A percentile compares a stretch with the other conserved stretches of the same genome.
Evolutionary conservation across 2,888 invertebrate species (phyloP).

Genomic region (Scaptomyza parva): DNA sequence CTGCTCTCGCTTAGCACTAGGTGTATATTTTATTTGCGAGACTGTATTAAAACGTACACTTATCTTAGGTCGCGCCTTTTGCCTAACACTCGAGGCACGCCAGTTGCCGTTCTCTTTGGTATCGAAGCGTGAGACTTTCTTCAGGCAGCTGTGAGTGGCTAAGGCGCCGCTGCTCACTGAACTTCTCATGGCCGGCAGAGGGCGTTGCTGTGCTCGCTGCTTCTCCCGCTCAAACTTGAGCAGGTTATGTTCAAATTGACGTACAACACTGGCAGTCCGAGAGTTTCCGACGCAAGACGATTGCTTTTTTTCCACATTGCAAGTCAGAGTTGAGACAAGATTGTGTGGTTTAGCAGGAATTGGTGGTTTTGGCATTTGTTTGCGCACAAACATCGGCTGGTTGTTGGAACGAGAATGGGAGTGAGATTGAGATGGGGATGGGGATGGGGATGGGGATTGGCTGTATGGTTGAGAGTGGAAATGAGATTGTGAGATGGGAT

Average conservation of each 20-base stretch:
- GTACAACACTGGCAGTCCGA: conserved; percentile 83
- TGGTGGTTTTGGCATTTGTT: conserved; percentile 80
- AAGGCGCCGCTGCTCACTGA: conserved; percentile 83
- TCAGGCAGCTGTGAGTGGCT: conserved; percentile 82
- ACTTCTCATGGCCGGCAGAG: conserved; percentile 74
- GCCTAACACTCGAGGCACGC: conserved; percentile 88
- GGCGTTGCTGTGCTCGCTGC: conserved; percentile 63
- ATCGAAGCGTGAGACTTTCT: conserved; percentile 83
- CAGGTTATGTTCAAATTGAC: conserved; percentile 86
- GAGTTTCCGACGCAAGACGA: conserved; percentile 50
- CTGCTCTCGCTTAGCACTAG: conserved; percentile 76
- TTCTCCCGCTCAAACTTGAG: conserved; percentile 86
- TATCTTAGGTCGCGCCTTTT: conserved; percentile 85
- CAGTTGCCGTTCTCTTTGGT: conserved; percentile 81
- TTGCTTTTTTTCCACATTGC: conserved; percentile 69
- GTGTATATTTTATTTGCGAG: conserved; percentile 83
- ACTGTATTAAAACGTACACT: conserved; percentile 84
- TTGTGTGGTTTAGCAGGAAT: conserved; percentile 83
- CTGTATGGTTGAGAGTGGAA: not conserved
- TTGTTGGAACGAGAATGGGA: conserved; percentile 13
- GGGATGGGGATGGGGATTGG: conserved; percentile 3
- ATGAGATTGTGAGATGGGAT: conserved; percentile 31
- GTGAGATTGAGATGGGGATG: not conserved
- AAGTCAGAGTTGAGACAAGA: conserved; percentile 75
- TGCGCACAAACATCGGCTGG: conserved; percentile 71